Conservation (phyloP, 2,797 vertebrate genomes). For the Poecilia wingei region DNA sequence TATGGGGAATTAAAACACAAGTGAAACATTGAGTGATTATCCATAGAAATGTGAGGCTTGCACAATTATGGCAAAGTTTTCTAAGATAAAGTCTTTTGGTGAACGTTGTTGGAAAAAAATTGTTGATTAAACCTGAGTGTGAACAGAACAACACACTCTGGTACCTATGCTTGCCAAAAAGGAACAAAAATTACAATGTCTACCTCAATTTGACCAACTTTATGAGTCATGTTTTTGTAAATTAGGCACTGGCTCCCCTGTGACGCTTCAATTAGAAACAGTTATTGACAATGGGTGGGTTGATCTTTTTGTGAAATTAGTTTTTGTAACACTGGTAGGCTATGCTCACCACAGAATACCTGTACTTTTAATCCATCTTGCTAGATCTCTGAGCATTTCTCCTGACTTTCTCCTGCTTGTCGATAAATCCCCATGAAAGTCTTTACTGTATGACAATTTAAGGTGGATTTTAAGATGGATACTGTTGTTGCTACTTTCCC, state of each 20-base stretch:
- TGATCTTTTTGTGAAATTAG: neutral
- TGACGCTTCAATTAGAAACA: neutral
- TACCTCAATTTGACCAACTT: neutral
- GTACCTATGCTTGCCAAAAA: neutral
- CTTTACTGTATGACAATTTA: neutral
- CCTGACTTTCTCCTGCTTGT: neutral
- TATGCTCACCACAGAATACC: neutral
- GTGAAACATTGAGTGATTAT: neutral
- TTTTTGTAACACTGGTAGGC: neutral
- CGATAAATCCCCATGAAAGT: neutral
- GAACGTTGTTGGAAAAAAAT: neutral
- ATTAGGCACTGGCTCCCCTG: neutral
- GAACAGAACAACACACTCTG: too few relatives aligned
- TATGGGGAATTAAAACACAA: neutral
- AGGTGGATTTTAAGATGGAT: neutral
- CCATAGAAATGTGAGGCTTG: neutral
- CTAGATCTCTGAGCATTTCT: neutral
- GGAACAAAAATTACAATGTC: neutral
- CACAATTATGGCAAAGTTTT: neutral
- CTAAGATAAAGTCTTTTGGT: too few relatives aligned
- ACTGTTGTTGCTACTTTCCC: too few relatives aligned
- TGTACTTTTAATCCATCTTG: neutral
- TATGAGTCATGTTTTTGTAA: neutral
- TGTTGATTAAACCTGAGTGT: neutral
- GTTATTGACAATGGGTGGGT: neutral